Evolutionary conservation across 2,797 vertebrate genomes (phyloP).

Genomic region (Psittacula derbiana): DNA sequence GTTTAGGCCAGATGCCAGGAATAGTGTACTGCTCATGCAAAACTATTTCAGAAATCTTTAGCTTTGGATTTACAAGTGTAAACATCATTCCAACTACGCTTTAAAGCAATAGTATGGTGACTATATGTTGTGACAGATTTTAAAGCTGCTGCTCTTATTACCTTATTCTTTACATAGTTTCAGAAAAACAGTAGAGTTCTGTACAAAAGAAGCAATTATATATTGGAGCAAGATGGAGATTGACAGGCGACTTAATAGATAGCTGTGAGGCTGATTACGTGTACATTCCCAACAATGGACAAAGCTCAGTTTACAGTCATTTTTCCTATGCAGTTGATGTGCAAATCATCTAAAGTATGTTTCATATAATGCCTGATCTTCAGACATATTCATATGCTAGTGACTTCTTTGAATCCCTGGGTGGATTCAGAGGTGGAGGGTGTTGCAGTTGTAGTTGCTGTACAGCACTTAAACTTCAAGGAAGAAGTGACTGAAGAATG

Average conservation of each 20-base stretch:
- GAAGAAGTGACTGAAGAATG: neutral
- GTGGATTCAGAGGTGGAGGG: neutral
- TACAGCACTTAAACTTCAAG: conserved; percentile 50
- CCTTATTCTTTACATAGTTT: neutral
- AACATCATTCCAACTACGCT: neutral
- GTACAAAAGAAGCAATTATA: neutral
- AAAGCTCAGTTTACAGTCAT: neutral
- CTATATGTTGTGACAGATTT: neutral
- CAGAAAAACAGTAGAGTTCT: neutral
- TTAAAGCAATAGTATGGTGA: neutral
- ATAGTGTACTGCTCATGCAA: neutral
- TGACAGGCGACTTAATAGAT: neutral
- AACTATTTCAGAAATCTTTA: neutral
- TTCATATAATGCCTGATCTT: conserved; percentile 8
- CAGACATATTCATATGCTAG: conserved; percentile 18
- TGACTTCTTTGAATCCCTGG: conserved; percentile 2
- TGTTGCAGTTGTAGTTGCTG: neutral
- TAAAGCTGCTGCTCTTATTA: neutral
- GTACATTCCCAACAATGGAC: conserved; percentile 9
- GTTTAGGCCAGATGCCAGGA: neutral
- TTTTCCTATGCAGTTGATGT: conserved; percentile 16
- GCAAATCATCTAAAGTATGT: conserved; percentile 1
- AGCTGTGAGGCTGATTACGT: neutral
- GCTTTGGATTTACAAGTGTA: neutral
- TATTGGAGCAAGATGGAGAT: neutral